Evolutionary conservation across 2,113 vertebrate genomes (phyloP).

Genomic region (Hippopotamus amphibius): DNA sequence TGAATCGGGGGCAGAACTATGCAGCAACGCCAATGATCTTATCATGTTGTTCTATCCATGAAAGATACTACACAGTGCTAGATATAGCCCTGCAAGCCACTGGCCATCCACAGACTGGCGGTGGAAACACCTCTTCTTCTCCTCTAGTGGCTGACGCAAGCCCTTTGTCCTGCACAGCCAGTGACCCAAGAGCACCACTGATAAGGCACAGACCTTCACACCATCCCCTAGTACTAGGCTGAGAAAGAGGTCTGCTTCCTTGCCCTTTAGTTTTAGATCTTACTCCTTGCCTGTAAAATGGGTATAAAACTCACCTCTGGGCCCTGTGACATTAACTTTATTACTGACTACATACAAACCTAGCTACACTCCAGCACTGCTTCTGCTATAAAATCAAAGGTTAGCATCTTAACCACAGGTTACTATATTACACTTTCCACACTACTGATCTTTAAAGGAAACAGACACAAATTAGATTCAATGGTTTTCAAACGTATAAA

Average conservation of each 20-base stretch:
- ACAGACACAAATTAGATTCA: not conserved
- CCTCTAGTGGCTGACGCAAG: too few species aligned
- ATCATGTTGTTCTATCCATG: not conserved
- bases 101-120: not conserved
- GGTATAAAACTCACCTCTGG: not conserved
- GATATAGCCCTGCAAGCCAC: not conserved
- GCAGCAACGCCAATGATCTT: not conserved
- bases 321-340: not conserved
- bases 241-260: not conserved
- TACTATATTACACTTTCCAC: not conserved
- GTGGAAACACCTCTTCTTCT: not conserved
- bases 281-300: not conserved
- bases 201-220: not conserved
- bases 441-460: not conserved
- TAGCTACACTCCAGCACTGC: not conserved
- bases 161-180: not conserved
- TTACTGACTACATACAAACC: not conserved
- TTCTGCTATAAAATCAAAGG: not conserved
- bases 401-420: not conserved
- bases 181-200: not conserved
- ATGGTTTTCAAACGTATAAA: not conserved
- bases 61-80: not conserved
- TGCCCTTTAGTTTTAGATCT: not conserved
- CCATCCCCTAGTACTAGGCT: accelerated
- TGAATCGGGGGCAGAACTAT: not conserved